Conservation (phyloP, 2,113 vertebrate genomes). For the Pleuronectes platessa region DNA sequence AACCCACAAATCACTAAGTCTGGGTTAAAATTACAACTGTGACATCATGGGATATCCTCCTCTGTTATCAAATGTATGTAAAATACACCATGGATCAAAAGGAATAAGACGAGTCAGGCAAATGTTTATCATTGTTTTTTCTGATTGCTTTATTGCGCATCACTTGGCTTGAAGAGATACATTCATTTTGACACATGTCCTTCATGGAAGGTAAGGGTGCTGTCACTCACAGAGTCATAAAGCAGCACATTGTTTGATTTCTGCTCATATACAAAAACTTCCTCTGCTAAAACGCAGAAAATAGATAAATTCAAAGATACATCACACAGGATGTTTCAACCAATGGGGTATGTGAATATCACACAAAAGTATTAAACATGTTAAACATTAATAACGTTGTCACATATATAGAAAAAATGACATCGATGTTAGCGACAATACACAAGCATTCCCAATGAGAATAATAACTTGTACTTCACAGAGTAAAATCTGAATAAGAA, state of each 20-base stretch:
- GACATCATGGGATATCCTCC: no score
- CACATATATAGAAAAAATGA: neutral
- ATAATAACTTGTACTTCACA: no score
- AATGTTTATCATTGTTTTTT: neutral
- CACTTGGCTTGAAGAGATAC: constrained; percentile 78
- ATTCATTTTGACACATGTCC: constrained; percentile 60
- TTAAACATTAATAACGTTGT: constrained; percentile 40
- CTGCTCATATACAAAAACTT: constrained; percentile 1
- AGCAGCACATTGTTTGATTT: constrained; percentile 47
- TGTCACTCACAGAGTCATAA: constrained; percentile 65
- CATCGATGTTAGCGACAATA: no score
- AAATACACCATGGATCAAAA: neutral
- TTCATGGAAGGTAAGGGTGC: constrained; percentile 67
- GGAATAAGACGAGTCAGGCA: neutral
- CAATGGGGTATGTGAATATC: constrained; percentile 28
- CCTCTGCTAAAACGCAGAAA: constrained; percentile 60
- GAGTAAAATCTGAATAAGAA: no score
- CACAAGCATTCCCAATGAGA: no score
- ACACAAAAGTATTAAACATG: constrained; percentile 42
- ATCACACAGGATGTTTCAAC: constrained; percentile 2
- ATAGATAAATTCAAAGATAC: neutral
- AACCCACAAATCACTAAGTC: no score
- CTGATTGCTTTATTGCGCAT: constrained; percentile 80
- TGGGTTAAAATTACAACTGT: no score
- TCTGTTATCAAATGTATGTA: no score